Percentiles rank a stretch among this genome's conserved stretches.
phyloP scores from a whole-genome alignment of 2,113 vertebrate species.

The Oryzias melastigma region DNA sequence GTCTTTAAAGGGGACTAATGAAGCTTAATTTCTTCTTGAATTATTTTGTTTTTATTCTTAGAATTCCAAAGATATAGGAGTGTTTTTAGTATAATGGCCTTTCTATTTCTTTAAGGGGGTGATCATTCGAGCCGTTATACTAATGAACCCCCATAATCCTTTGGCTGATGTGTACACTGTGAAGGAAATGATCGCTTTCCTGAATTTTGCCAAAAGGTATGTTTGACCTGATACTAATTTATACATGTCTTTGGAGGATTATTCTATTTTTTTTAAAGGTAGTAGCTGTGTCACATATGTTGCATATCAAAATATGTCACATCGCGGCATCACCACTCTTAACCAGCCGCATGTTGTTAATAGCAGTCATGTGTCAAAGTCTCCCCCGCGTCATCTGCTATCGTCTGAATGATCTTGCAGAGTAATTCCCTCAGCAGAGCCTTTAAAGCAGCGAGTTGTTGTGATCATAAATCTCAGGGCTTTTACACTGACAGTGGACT shows the following conservation, averaged over 20 bases:
- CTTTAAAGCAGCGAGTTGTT: slow-evolving; percentile 28
- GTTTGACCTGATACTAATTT: slow-evolving; percentile 27
- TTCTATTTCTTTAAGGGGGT: slow-evolving; percentile 75
- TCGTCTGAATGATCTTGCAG: slow-evolving; percentile 49
- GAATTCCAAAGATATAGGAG: too few relatives aligned
- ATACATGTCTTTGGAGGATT: neutral
- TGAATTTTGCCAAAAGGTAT: slow-evolving; percentile 95
- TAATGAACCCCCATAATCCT: slow-evolving; percentile 96
- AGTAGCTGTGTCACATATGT: slow-evolving; percentile 21
- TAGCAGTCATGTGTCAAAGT: slow-evolving; percentile 43
- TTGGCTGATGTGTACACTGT: slow-evolving; percentile 89
- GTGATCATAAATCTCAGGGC: slow-evolving; percentile 50
- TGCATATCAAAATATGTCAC: slow-evolving; percentile 46
- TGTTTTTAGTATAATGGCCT: neutral
- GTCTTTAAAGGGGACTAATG: too few relatives aligned
- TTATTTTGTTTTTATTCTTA: too few relatives aligned
- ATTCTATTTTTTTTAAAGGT: slow-evolving; percentile 24
- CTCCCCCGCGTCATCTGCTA: slow-evolving; percentile 37
- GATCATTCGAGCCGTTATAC: slow-evolving; percentile 84
- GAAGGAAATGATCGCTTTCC: slow-evolving; percentile 83
- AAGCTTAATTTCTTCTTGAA: too few relatives aligned
- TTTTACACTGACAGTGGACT: slow-evolving; percentile 24
- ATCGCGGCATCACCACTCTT: slow-evolving; percentile 44
- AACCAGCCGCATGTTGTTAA: slow-evolving; percentile 53
- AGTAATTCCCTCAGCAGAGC: slow-evolving; percentile 21